These are phyloP conservation scores for Cybosia mesomella DNA, from an alignment of 2,888 invertebrate genomes.

Conservation along the genomic window DNA sequence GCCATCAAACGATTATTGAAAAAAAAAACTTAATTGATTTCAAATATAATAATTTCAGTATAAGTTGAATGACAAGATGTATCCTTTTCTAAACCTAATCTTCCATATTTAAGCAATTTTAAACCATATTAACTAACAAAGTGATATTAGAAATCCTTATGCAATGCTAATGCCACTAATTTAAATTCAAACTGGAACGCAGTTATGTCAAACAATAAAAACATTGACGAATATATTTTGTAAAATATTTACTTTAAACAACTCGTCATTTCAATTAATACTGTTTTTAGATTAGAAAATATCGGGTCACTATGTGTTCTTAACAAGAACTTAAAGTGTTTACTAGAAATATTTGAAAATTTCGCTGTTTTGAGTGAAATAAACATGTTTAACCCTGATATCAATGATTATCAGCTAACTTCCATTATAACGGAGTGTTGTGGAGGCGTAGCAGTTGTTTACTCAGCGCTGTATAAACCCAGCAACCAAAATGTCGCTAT, in stretches of 20 bases:
- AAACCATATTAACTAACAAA: too few species aligned
- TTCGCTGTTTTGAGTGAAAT: conserved; percentile 28
- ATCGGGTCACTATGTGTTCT: conserved; percentile 37
- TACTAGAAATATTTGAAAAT: conserved; percentile 26
- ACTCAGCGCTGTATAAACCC: conserved; percentile 89
- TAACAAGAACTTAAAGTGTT: conserved; percentile 28
- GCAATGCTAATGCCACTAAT: too few species aligned
- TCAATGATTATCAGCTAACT: conserved; percentile 89
- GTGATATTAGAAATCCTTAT: too few species aligned
- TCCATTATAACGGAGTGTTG: conserved; percentile 90
- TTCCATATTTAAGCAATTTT: too few species aligned
- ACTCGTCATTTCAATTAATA: conserved; percentile 28
- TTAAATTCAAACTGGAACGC: conserved; percentile 21
- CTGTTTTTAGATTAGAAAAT: conserved; percentile 33
- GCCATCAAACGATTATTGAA: too few species aligned
- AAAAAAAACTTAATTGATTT: not conserved
- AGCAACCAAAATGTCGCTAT: conserved; percentile 90
- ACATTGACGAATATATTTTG: conserved; percentile 46
- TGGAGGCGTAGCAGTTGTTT: conserved; percentile 90
- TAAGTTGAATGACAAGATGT: too few species aligned
- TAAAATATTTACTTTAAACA: conserved; percentile 43
- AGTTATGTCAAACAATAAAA: conserved; percentile 49
- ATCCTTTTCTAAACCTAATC: too few species aligned
- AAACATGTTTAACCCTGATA: conserved; percentile 87
- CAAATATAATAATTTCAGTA: too few species aligned